phyloP scores from a whole-genome alignment of 2,888 invertebrate species.

The Eristalis tenax region DNA sequence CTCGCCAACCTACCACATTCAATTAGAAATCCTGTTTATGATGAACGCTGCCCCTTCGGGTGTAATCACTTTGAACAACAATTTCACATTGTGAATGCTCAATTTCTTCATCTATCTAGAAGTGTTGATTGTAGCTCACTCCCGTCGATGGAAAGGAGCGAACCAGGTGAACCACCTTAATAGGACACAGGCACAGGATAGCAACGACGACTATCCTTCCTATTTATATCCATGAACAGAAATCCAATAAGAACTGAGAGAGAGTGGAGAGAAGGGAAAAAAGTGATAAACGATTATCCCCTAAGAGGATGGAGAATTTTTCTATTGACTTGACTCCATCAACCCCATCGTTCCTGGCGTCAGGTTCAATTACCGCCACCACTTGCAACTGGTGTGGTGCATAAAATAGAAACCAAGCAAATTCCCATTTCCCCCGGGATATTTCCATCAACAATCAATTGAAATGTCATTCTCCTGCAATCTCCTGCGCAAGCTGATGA shows the following conservation, averaged over 20 bases:
- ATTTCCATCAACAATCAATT: neutral
- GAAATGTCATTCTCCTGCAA: neutral
- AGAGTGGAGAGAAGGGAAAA: neutral
- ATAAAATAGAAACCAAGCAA: slow-evolving; percentile 36
- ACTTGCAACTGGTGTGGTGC: neutral
- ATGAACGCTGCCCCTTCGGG: neutral
- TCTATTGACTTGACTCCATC: neutral
- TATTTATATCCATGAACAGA: neutral
- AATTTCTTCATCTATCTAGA: neutral
- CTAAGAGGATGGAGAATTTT: neutral
- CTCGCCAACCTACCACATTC: neutral
- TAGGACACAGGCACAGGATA: neutral
- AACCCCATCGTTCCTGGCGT: neutral
- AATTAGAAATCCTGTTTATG: neutral
- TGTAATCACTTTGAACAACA: neutral
- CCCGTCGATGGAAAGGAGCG: neutral
- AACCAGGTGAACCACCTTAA: neutral
- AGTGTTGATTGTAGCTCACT: neutral
- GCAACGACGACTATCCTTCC: neutral
- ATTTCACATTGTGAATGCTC: neutral
- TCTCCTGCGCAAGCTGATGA: neutral
- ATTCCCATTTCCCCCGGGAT: slow-evolving; percentile 1
- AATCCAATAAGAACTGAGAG: too few relatives aligned
- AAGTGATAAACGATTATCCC: neutral
- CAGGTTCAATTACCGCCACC: neutral